phyloP scores from a whole-genome alignment of 2,888 invertebrate species.

The Nomada goodeniana region DNA sequence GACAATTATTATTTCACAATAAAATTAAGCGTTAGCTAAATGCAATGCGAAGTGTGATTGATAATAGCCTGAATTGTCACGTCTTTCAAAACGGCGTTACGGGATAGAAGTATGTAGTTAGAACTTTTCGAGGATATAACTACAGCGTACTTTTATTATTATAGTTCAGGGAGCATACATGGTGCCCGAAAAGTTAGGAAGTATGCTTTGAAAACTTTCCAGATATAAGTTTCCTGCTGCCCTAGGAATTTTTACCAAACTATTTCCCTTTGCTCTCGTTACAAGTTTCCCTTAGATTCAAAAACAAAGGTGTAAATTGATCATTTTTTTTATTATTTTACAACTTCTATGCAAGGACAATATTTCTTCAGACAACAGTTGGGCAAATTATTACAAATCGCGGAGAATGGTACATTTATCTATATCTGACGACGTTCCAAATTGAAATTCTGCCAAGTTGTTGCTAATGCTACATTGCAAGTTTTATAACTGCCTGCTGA shows the following conservation, averaged over 20 bases:
- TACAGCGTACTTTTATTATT: conserved; percentile 22
- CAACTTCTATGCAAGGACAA: too few relatives aligned
- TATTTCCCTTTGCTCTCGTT: conserved; percentile 6
- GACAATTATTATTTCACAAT: not conserved
- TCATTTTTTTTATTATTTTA: not conserved
- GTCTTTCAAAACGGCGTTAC: not conserved
- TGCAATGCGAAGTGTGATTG: not conserved
- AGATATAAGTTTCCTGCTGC: conserved; percentile 41
- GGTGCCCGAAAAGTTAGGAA: conserved; percentile 33
- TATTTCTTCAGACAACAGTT: not conserved
- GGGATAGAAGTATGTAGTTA: not conserved
- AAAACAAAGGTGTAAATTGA: not conserved
- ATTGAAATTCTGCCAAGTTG: conserved; percentile 51
- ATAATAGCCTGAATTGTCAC: not conserved
- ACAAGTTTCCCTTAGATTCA: not conserved
- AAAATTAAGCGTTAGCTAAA: not conserved
- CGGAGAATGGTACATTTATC: conserved; percentile 4
- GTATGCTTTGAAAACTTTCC: conserved; percentile 33
- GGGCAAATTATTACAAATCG: conserved; percentile 24
- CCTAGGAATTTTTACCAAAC: conserved; percentile 25
- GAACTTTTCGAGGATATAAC: conserved; percentile 3
- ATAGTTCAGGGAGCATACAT: conserved; percentile 33
- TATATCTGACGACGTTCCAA: conserved; percentile 43
- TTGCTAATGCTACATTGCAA: conserved; percentile 32
- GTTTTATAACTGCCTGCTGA: conserved; percentile 36